Percentiles rank a stretch among this genome's conserved stretches.
These are phyloP conservation scores for Mormyrus iriodes DNA, from an alignment of 2,113 vertebrate genomes.

Conservation along the genomic window DNA sequence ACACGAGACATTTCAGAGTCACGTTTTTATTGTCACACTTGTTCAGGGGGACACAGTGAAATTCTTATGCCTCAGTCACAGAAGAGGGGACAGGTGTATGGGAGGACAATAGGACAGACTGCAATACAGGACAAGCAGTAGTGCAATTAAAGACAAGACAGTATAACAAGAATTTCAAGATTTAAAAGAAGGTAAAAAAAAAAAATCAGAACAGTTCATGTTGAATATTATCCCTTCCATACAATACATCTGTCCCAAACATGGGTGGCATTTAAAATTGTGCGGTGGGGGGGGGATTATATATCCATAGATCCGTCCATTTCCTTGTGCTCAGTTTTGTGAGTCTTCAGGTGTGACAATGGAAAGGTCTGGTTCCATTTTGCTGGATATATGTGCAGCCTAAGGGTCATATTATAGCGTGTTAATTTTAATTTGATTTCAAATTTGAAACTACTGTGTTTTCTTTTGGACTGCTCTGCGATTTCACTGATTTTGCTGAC, in stretches of 20 bases:
- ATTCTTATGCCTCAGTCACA: not conserved
- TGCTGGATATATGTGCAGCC: not conserved
- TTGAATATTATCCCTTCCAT: not conserved
- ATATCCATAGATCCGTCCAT: not conserved
- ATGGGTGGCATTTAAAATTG: not conserved
- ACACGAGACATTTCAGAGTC: not conserved
- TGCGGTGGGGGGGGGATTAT: not conserved
- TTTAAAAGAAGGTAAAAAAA: not conserved
- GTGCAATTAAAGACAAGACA: not conserved
- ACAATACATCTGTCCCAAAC: not conserved
- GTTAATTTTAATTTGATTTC: constrained; percentile 2
- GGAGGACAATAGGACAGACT: not conserved
- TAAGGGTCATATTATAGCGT: not conserved
- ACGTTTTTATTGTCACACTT: not conserved
- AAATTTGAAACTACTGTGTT: not conserved
- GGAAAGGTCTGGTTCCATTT: not conserved
- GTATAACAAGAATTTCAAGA: too few species aligned
- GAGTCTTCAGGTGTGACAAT: not conserved
- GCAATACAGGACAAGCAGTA: too few species aligned
- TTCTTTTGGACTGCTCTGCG: not conserved
- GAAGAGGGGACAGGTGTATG: not conserved
- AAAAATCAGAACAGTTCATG: not conserved
- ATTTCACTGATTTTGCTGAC: not conserved
- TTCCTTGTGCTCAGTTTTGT: not conserved
- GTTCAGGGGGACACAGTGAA: not conserved